Evolutionary conservation across 2,113 vertebrate genomes (phyloP).

Genomic region (Sphyrna mokarran): DNA sequence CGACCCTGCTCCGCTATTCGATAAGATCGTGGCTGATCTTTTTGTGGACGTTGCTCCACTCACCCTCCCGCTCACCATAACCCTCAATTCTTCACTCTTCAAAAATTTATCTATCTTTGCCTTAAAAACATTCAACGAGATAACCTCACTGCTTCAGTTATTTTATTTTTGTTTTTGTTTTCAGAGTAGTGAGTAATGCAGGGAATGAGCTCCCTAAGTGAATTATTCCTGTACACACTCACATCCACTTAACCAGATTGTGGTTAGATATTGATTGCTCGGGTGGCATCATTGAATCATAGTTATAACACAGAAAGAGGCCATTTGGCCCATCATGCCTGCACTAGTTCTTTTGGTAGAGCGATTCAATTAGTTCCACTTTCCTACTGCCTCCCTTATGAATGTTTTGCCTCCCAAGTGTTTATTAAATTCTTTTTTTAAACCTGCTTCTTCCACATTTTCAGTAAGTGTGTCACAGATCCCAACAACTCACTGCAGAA

Average conservation of each 20-base stretch:
- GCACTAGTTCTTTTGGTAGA: background rate
- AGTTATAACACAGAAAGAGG: too few relatives aligned
- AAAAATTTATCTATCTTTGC: too few relatives aligned
- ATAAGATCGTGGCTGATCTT: too few relatives aligned
- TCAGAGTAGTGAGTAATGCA: background rate
- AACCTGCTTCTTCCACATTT: too few relatives aligned
- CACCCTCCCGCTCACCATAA: too few relatives aligned
- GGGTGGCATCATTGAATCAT: background rate
- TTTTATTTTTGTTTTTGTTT: background rate
- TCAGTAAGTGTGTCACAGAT: too few relatives aligned
- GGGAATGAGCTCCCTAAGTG: background rate
- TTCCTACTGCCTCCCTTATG: background rate
- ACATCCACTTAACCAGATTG: background rate
- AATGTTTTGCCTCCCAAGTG: background rate
- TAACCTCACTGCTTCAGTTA: too few relatives aligned
- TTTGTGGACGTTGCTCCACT: too few relatives aligned
- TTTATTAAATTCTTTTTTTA: background rate
- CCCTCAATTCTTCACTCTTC: too few relatives aligned
- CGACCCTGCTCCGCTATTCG: too few relatives aligned
- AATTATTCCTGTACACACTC: background rate
- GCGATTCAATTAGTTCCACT: background rate
- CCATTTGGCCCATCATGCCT: background rate
- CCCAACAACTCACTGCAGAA: background rate
- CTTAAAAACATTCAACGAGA: too few relatives aligned
- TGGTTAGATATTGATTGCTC: background rate